Evolutionary conservation across 2,888 invertebrate genomes (phyloP).

Genomic region (Halictus ligatus): DNA sequence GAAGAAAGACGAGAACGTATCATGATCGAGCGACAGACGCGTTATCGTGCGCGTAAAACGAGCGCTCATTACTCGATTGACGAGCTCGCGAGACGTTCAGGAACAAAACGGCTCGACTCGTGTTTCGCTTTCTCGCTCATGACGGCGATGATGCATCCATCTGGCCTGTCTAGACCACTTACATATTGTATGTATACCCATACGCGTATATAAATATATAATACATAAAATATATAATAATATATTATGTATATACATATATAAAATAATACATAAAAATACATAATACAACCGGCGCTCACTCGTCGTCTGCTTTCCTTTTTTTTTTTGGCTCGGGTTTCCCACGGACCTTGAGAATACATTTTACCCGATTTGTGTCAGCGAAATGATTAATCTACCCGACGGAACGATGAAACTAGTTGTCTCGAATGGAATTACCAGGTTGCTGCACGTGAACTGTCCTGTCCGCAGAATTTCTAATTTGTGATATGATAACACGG

Average conservation of each 20-base stretch:
- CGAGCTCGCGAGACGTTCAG: constrained; percentile 55
- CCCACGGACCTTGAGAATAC: constrained; percentile 23
- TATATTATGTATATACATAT: neutral
- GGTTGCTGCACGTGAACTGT: constrained; percentile 10
- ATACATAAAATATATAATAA: constrained; percentile 42
- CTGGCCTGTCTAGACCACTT: constrained; percentile 70
- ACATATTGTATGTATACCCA: neutral
- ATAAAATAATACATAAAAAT: constrained; percentile 7
- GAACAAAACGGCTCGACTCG: constrained; percentile 58
- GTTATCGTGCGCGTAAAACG: constrained; percentile 61
- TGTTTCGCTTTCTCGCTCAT: constrained; percentile 66
- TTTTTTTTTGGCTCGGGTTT: neutral
- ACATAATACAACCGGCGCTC: constrained; percentile 56
- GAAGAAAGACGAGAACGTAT: constrained; percentile 52
- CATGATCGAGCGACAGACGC: constrained; percentile 52
- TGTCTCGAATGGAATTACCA: constrained; percentile 41
- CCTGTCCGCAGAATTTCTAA: constrained; percentile 10
- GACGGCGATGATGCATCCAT: constrained; percentile 65
- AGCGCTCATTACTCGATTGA: constrained; percentile 61
- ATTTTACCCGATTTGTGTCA: constrained; percentile 53
- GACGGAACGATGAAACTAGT: constrained; percentile 24
- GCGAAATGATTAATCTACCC: constrained; percentile 48
- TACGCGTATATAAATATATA: neutral
- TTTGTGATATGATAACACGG: constrained; percentile 2
- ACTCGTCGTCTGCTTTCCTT: constrained; percentile 37